Percentiles rank a stretch among this genome's conserved stretches.
Conservation (phyloP, 2,113 vertebrate species). For the Butorides virescens region DNA sequence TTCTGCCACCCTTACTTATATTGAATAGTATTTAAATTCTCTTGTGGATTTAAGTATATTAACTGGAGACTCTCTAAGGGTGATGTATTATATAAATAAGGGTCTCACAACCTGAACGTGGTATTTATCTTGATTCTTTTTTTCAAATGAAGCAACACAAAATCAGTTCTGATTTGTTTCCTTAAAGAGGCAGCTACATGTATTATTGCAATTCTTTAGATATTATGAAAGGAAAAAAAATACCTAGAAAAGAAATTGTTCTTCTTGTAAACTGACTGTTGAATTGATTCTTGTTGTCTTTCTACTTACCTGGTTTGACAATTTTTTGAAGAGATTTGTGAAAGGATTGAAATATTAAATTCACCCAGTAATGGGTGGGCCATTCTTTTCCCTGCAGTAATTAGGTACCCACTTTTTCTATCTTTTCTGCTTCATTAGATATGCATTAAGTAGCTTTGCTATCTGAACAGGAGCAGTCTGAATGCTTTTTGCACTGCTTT, state of each 20-base stretch:
- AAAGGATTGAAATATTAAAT: neutral
- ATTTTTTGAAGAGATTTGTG: neutral
- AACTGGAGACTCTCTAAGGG: neutral
- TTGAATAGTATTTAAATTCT: neutral
- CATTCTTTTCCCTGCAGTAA: neutral
- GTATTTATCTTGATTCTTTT: neutral
- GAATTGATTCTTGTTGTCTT: neutral
- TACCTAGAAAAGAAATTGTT: neutral
- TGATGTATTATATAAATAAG: neutral
- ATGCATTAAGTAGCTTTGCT: neutral
- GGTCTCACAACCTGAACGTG: neutral
- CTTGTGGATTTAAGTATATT: neutral
- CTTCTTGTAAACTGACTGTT: neutral
- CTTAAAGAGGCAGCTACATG: neutral
- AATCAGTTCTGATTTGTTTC: neutral
- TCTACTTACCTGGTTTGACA: neutral
- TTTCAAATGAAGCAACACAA: neutral
- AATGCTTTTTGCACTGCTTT: neutral
- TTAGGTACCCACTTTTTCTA: neutral
- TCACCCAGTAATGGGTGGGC: neutral
- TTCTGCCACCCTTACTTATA: neutral
- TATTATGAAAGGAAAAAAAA: neutral
- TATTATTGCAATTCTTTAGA: neutral
- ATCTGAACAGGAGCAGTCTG: neutral
- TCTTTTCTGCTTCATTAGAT: neutral